These are phyloP conservation scores for Eptatretus atami DNA, from an alignment of 2,797 vertebrate genomes.

Conservation along the genomic window DNA sequence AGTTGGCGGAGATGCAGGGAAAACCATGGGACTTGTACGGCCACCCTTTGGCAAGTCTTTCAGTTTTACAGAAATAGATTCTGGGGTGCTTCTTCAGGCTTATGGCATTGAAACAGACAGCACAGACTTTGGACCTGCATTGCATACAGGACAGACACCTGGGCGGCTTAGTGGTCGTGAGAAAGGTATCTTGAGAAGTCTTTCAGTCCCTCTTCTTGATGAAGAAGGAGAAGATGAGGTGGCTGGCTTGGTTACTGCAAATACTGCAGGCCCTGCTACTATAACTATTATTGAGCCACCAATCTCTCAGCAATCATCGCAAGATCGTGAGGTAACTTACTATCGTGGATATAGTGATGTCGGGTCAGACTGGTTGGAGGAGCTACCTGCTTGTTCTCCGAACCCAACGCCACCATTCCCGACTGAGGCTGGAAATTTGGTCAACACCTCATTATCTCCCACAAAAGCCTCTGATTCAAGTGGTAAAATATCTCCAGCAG, in stretches of 20 bases:
- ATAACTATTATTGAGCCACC: too few relatives aligned
- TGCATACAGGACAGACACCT: not conserved
- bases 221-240: constrained; percentile 1
- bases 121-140: constrained; percentile 1
- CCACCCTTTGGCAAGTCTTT: constrained; percentile 3
- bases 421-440: too few relatives aligned
- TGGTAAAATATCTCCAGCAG: too few relatives aligned
- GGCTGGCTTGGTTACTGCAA: not conserved
- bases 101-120: constrained; percentile 2
- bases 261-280: too few relatives aligned
- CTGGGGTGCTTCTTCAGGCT: not conserved
- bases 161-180: not conserved
- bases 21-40: not conserved
- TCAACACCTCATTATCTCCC: too few relatives aligned
- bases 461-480: too few relatives aligned
- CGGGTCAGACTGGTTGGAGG: not conserved
- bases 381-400: not conserved
- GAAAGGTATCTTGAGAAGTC: not conserved
- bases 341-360: not conserved
- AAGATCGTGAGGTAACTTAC: not conserved
- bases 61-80: constrained; percentile 1
- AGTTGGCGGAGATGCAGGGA: not conserved
- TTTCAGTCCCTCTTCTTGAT: constrained; percentile 3
- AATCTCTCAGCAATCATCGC: too few relatives aligned
- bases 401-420: too few relatives aligned